Conservation (phyloP, 2,113 vertebrate genomes). For the Clinocottus analis region DNA sequence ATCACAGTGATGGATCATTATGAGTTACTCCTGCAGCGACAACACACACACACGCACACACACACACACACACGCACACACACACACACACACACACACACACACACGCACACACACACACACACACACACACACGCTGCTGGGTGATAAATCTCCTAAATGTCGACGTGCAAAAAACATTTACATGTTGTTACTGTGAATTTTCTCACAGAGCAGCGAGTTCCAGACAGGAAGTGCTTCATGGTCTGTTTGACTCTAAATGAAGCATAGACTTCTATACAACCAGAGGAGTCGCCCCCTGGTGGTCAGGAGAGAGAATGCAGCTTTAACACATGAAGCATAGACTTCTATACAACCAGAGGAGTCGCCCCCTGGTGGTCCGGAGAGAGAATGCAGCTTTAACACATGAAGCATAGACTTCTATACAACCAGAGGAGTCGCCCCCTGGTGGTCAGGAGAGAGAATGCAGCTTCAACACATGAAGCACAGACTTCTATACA, state of each 20-base stretch:
- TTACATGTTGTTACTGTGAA: conserved; percentile 33
- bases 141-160: conserved; percentile 50
- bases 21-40: conserved; percentile 36
- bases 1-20: conserved; percentile 50
- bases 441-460: not conserved
- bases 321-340: not conserved
- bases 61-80: conserved; percentile 48
- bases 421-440: not conserved
- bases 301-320: not conserved
- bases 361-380: not conserved
- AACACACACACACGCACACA: conserved; percentile 42
- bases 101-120: conserved; percentile 14
- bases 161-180: no score
- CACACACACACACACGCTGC: conserved; percentile 47
- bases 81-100: conserved; percentile 41
- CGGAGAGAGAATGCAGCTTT: no score
- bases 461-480: not conserved
- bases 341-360: not conserved
- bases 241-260: no score
- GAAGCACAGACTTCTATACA: no score
- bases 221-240: no score
- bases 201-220: conserved; percentile 16
- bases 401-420: no score
- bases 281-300: not conserved
- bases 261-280: no score